These are phyloP conservation scores for Hydropsyche tenuis DNA, from an alignment of 1,140 invertebrate genomes.

Conservation along the genomic window DNA sequence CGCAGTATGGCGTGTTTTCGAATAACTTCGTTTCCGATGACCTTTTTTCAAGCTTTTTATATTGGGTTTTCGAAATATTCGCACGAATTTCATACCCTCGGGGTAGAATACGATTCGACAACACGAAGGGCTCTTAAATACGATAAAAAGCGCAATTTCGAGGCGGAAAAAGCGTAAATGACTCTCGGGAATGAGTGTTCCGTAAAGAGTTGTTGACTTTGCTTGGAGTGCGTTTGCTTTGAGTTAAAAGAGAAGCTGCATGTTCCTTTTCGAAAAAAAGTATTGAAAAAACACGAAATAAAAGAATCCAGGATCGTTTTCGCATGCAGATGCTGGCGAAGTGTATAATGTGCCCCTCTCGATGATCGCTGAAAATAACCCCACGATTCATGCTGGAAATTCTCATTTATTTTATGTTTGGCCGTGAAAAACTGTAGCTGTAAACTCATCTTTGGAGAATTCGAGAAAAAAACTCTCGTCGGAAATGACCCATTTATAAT, in stretches of 20 bases:
- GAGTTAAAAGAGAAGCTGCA: too few species aligned
- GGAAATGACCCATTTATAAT: constrained; percentile 1
- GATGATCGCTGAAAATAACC: background rate
- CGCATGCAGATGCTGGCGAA: background rate
- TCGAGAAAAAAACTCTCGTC: background rate
- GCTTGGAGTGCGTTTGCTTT: background rate
- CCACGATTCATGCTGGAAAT: too few species aligned
- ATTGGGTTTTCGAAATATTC: background rate
- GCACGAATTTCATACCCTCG: background rate
- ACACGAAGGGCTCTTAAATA: constrained; percentile 4
- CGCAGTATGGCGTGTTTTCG: background rate
- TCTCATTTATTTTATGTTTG: background rate
- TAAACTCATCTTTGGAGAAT: constrained; percentile 1
- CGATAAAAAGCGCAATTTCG: background rate
- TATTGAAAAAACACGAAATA: background rate
- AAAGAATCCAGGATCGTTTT: background rate
- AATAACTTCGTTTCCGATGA: background rate
- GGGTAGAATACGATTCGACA: background rate
- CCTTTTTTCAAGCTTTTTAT: background rate
- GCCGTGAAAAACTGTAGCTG: background rate
- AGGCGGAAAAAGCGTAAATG: background rate
- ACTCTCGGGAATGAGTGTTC: background rate
- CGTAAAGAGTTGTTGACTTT: background rate
- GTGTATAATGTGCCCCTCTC: background rate
- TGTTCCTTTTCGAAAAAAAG: too few species aligned